These are phyloP conservation scores for Salvelinus sp. DNA, from an alignment of 2,113 vertebrate species.

Conservation along the genomic window DNA sequence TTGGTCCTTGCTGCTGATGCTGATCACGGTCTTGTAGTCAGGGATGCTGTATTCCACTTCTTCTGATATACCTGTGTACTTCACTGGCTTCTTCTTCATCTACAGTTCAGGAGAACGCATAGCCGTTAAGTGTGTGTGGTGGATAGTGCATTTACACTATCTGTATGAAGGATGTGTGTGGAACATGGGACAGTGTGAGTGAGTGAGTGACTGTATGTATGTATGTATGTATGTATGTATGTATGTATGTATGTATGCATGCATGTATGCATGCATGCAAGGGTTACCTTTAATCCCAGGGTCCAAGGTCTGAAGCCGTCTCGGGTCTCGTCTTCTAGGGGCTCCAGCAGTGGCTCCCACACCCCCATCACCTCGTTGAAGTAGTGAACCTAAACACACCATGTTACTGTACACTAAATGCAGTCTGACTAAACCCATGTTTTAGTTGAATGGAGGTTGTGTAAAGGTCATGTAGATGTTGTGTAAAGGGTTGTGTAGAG, in stretches of 20 bases:
- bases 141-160: background rate
- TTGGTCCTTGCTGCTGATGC: slow-evolving; percentile 89
- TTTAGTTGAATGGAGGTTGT: background rate
- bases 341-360: slow-evolving; percentile 96
- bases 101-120: slow-evolving; percentile 48
- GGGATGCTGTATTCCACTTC: slow-evolving; percentile 87
- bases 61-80: slow-evolving; percentile 70
- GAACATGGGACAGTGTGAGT: background rate
- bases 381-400: slow-evolving; percentile 85
- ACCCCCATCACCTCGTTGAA: slow-evolving; percentile 95
- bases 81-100: slow-evolving; percentile 93
- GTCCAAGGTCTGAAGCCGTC: slow-evolving; percentile 90
- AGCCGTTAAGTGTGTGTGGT: background rate
- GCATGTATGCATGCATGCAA: background rate
- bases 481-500: background rate
- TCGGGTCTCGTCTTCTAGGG: slow-evolving; percentile 85
- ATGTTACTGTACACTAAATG: slow-evolving; percentile 1
- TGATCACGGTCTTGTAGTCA: slow-evolving; percentile 91
- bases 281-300: slow-evolving; percentile 84
- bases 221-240: background rate
- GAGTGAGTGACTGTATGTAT: background rate
- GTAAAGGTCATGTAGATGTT: background rate
- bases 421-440: background rate
- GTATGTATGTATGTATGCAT: background rate
- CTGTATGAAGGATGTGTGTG: background rate